These are phyloP conservation scores for Timandra comae DNA, from an alignment of 2,888 invertebrate species.

Conservation along the genomic window DNA sequence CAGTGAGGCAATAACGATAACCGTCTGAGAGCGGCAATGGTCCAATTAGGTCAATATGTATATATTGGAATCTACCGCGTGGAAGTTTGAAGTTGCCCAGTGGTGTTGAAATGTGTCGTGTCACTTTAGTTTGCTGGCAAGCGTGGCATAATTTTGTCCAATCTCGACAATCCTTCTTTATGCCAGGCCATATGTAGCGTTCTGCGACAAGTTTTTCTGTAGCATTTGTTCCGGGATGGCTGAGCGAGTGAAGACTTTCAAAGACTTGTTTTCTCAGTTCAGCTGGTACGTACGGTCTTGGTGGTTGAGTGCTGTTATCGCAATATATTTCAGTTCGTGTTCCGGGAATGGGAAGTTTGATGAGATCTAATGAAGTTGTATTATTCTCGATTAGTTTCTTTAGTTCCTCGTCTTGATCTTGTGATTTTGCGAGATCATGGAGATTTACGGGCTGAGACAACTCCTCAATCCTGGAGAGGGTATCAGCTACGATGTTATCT, in stretches of 20 bases:
- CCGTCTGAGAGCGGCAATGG: conserved; percentile 13
- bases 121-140: conserved; percentile 37
- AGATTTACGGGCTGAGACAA: conserved; percentile 7
- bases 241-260: conserved; percentile 21
- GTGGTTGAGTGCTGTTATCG: conserved; percentile 16
- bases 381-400: conserved; percentile 15
- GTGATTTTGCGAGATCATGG: conserved; percentile 10
- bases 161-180: conserved; percentile 19
- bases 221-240: conserved; percentile 21
- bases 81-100: conserved; percentile 22
- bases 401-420: conserved; percentile 12
- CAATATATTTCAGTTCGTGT: conserved; percentile 16
- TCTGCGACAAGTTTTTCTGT: conserved; percentile 13
- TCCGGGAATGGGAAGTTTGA: conserved; percentile 10
- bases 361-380: conserved; percentile 12
- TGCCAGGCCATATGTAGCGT: conserved; percentile 17
- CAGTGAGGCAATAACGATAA: conserved; percentile 20
- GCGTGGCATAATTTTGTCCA: conserved; percentile 31
- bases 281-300: conserved; percentile 22
- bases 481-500: conserved; percentile 25
- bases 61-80: conserved; percentile 17
- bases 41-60: conserved; percentile 21
- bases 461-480: conserved; percentile 27
- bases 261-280: conserved; percentile 18
- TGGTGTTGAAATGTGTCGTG: conserved; percentile 29